phyloP scores from a whole-genome alignment of 2,888 invertebrate species.

The Lycophotia porphyrea region DNA sequence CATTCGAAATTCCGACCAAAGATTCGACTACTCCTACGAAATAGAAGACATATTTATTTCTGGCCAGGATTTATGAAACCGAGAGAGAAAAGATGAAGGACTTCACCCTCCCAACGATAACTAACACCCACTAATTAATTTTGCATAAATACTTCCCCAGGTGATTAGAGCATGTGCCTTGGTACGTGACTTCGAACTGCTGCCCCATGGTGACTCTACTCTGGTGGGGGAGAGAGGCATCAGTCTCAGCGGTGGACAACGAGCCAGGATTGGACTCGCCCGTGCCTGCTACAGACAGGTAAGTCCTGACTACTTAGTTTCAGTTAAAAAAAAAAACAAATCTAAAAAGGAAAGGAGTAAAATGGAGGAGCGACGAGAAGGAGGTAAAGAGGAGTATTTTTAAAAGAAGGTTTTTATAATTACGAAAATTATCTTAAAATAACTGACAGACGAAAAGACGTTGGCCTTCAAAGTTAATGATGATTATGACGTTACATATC shows the following conservation, averaged over 20 bases:
- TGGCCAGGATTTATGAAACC: background rate
- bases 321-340: too few relatives aligned
- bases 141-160: constrained; percentile 62
- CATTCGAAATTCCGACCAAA: background rate
- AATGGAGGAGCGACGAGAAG: too few relatives aligned
- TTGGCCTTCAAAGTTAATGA: background rate
- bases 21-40: background rate
- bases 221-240: constrained; percentile 94
- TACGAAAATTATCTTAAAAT: background rate
- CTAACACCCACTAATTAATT: background rate
- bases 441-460: background rate
- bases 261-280: constrained; percentile 94
- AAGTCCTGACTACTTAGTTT: constrained; percentile 72
- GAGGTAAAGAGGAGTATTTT: too few relatives aligned
- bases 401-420: background rate
- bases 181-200: constrained; percentile 92
- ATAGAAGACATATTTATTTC: background rate
- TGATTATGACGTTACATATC: background rate
- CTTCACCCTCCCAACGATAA: background rate
- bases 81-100: background rate
- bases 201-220: constrained; percentile 93
- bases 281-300: constrained; percentile 94
- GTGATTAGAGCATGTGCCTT: constrained; percentile 92
- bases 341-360: too few relatives aligned
- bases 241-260: constrained; percentile 94